A percentile compares a stretch with the other conserved stretches of the same genome.
Conservation (phyloP, 53 echinoderm and acorn worm species). For the Stichopus horrens region DNA sequence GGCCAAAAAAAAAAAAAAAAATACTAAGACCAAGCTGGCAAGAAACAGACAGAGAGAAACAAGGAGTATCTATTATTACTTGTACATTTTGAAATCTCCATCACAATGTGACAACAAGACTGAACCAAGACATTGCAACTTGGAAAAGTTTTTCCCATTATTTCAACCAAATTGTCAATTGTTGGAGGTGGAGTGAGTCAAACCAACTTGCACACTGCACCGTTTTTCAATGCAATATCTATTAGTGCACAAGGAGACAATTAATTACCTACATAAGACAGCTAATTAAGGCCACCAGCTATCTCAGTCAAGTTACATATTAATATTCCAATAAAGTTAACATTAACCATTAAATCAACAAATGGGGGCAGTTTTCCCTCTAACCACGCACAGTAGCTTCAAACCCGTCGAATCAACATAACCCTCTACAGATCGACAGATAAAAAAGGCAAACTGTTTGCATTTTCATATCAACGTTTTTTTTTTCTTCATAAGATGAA, state of each 20-base stretch:
- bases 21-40: too few species aligned
- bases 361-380: not conserved
- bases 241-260: constrained; percentile 2
- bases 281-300: constrained; percentile 19
- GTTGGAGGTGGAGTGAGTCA: too few species aligned
- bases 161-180: too few species aligned
- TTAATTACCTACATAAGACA: constrained; percentile 20
- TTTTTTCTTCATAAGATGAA: not conserved
- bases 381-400: not conserved
- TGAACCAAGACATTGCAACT: too few species aligned
- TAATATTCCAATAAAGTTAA: not conserved
- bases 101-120: too few species aligned
- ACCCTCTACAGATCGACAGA: not conserved
- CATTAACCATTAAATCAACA: constrained; percentile 34
- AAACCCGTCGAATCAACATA: not conserved
- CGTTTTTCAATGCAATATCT: not conserved
- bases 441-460: not conserved
- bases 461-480: not conserved
- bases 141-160: too few species aligned
- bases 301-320: constrained; percentile 21
- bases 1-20: too few species aligned
- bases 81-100: too few species aligned
- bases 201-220: too few species aligned
- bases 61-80: too few species aligned
- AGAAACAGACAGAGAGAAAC: too few species aligned